A percentile compares a stretch with the other conserved stretches of the same genome.
Evolutionary conservation across 2,888 invertebrate genomes (phyloP).

Genomic region (Harpagoxenus sublaevis): DNA sequence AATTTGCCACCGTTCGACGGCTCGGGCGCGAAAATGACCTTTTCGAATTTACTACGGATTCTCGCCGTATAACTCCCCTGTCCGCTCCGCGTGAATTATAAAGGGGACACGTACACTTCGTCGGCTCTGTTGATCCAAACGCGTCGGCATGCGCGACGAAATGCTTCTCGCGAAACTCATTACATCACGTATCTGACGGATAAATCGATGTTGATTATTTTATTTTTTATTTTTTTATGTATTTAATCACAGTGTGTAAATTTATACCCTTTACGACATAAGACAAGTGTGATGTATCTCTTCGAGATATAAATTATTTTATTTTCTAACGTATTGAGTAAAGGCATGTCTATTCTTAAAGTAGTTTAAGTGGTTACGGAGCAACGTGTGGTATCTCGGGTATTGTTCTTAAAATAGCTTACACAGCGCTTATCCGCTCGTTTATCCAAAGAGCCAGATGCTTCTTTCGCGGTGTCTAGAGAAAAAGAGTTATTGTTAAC

Average conservation of each 20-base stretch:
- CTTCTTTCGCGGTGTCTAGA: slow-evolving; percentile 46
- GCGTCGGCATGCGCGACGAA: slow-evolving; percentile 34
- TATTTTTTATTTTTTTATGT: slow-evolving; percentile 6
- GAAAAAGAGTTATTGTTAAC: slow-evolving; percentile 65
- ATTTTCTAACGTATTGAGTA: not conserved
- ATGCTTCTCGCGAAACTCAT: slow-evolving; percentile 24
- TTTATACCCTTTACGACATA: not conserved
- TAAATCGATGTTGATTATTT: slow-evolving; percentile 31
- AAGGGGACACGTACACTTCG: slow-evolving; percentile 25
- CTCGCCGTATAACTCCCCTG: slow-evolving; percentile 21
- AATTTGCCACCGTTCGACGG: slow-evolving; percentile 78
- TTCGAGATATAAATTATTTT: not conserved
- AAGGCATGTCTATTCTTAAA: not conserved
- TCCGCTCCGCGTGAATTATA: slow-evolving; percentile 25
- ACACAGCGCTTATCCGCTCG: slow-evolving; percentile 36
- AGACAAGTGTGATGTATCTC: not conserved
- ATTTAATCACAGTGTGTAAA: not conserved
- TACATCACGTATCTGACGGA: slow-evolving; percentile 15
- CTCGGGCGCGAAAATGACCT: slow-evolving; percentile 63
- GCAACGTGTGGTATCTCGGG: not conserved
- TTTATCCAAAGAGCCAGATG: slow-evolving; percentile 56
- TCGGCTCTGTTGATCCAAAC: slow-evolving; percentile 35
- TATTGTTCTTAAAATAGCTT: slow-evolving; percentile 56
- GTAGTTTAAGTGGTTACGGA: not conserved
- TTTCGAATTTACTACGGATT: slow-evolving; percentile 47